Evolutionary conservation across 2,797 vertebrate genomes (phyloP), one percentile per base, ranked within the genome.

Genomic region (Centropyge bicolor): DNA sequence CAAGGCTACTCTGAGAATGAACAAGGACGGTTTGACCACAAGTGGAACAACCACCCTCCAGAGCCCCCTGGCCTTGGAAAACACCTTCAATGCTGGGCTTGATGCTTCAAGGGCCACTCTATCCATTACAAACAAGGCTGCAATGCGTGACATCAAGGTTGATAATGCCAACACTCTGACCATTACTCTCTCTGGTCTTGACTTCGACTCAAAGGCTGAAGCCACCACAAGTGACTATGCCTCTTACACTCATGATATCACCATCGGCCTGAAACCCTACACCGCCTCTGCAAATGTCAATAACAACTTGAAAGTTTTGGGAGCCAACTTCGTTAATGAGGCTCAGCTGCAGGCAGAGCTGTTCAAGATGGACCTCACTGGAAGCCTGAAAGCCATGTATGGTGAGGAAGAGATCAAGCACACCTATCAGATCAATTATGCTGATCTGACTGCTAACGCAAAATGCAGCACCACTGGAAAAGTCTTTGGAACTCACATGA

Each of bases 391-490:
- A 91, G 95, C 96, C 77, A 79, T 85, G 40, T 95, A 94, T 48
- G 91, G 84, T 19, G 88, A 94, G 43, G 91, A 95, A 45, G 97
- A 98, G 85, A 88, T 99, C 88, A 98, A 94, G 71, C 97, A 99
- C 85, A 92, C 83, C 52, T 99, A 98, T 83, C 88, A 95, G 70
- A 71, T 98, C 19, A 92, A 80, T 6, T 97, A 95, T 45, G 93
- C 93, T 63, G 95, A 96, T 77, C 74, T 96, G 86, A 87, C 85
- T 1, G 94, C 94, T 60, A 96, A 91, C 38, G 91, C 95, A 54
- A 98, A 97, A 89, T 96, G 95, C 80, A 96, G 96, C 86, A 98
- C 97, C 0, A 85, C 91, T 20, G 97, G 95, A 77, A 98, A 95
- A 49, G 17, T 97, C 64, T 89, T 94, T 80, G 96, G 95, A 0